Percentiles rank a stretch among this genome's conserved stretches.
Evolutionary conservation across 2,113 vertebrate genomes (phyloP).

Genomic region (Petrocephalus microphthalmus): DNA sequence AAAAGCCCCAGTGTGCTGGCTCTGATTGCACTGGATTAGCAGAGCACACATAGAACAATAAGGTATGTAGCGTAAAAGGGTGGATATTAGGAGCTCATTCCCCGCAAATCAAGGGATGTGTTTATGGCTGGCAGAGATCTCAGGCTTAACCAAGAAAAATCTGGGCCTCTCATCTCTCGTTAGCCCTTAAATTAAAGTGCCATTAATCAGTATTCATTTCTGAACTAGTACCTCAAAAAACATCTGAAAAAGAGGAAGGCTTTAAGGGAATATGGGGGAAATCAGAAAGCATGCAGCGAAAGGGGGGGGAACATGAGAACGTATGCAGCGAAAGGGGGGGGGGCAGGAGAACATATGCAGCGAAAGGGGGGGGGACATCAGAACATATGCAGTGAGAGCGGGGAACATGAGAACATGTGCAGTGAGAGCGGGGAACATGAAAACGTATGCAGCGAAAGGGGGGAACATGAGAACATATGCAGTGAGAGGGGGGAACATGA

Average conservation of each 20-base stretch:
- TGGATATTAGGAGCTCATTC: neutral
- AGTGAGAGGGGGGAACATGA: neutral
- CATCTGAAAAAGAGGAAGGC: neutral
- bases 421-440: too few relatives aligned
- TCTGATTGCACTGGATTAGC: neutral
- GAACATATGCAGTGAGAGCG: neutral
- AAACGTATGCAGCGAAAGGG: too few relatives aligned
- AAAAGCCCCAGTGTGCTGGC: neutral
- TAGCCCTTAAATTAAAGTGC: neutral
- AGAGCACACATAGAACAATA: neutral
- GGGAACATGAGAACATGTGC: too few relatives aligned
- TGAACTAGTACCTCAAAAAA: neutral
- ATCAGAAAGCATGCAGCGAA: neutral
- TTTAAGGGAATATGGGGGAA: too few relatives aligned
- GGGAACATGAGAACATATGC: too few relatives aligned
- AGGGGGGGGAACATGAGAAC: neutral
- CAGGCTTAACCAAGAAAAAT: neutral
- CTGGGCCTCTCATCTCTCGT: neutral
- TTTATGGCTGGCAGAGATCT: neutral
- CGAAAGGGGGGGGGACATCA: neutral
- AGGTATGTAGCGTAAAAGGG: neutral
- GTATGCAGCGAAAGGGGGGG: too few relatives aligned
- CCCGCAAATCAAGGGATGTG: neutral
- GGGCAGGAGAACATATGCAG: neutral
- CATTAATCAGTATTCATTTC: neutral